These are phyloP conservation scores for Drosophila pseudoananassae DNA, from an alignment of 1,140 invertebrate genomes.

Conservation along the genomic window DNA sequence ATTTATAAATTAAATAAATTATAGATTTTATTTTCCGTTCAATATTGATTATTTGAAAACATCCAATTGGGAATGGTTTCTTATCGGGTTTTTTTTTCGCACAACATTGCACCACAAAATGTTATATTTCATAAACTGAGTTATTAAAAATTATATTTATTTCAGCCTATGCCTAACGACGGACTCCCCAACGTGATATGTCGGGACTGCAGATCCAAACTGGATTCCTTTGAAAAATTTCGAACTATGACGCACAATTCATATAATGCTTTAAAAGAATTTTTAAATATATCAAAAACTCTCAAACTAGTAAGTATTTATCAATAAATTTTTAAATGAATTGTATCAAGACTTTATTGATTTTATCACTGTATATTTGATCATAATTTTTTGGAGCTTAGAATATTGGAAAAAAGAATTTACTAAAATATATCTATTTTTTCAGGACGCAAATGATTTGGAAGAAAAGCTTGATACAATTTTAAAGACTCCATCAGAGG, in stretches of 20 bases:
- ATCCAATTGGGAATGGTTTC: not conserved
- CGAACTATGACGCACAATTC: slow-evolving; percentile 74
- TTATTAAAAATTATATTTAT: slow-evolving; percentile 9
- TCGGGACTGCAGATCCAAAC: slow-evolving; percentile 62
- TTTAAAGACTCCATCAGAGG: slow-evolving; percentile 76
- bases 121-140: no score
- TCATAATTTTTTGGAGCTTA: not conserved
- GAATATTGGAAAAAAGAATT: no score
- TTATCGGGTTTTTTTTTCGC: not conserved
- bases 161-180: slow-evolving; percentile 72
- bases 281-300: slow-evolving; percentile 51
- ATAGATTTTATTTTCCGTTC: no score
- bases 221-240: slow-evolving; percentile 77
- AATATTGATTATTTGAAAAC: no score
- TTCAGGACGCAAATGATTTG: slow-evolving; percentile 56
- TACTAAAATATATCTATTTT: slow-evolving; percentile 1
- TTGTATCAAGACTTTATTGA: no score
- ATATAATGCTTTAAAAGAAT: slow-evolving; percentile 64
- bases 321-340: no score
- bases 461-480: slow-evolving; percentile 68
- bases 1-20: no score
- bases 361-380: no score
- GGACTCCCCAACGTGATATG: slow-evolving; percentile 77
- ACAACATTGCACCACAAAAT: no score
- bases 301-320: slow-evolving; percentile 52